Percentiles rank a stretch among this genome's conserved stretches.
These are phyloP conservation scores for Papilio aristodemus DNA, from an alignment of 1,140 invertebrate species.

Conservation along the genomic window DNA sequence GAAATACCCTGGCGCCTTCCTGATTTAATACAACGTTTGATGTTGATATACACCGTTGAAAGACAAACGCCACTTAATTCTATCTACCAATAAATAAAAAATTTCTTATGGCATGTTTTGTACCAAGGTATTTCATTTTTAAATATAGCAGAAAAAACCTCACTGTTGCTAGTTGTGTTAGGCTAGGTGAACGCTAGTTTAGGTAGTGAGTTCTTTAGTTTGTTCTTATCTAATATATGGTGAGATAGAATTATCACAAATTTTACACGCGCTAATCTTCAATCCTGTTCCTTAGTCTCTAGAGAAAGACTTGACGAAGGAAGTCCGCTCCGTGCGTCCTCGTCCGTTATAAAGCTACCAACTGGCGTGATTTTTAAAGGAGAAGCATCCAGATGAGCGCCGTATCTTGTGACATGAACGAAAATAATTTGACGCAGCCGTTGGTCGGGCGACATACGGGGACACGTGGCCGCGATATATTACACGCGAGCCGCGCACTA, in stretches of 20 bases:
- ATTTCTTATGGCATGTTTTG: background rate
- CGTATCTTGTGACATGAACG: constrained; percentile 79
- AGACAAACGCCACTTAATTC: constrained; percentile 23
- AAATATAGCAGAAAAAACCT: background rate
- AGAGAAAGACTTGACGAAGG: constrained; percentile 52
- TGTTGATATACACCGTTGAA: constrained; percentile 25
- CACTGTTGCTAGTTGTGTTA: no score
- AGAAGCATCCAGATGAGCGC: constrained; percentile 77
- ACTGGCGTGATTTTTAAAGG: constrained; percentile 77
- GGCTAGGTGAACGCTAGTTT: background rate
- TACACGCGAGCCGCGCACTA: constrained; percentile 78
- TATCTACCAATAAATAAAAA: constrained; percentile 3
- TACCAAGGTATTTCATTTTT: background rate
- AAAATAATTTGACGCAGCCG: constrained; percentile 81
- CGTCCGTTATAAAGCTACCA: constrained; percentile 64
- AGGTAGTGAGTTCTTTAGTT: background rate
- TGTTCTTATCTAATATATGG: constrained; percentile 2
- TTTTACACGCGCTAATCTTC: background rate
- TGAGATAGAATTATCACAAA: background rate
- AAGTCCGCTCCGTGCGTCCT: constrained; percentile 57
- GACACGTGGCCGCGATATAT: constrained; percentile 80
- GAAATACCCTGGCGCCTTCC: constrained; percentile 25
- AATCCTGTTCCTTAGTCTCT: background rate
- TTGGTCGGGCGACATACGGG: constrained; percentile 75
- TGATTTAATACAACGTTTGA: constrained; percentile 32